Percentiles rank a stretch among this genome's conserved stretches.
These are phyloP conservation scores for Petroica traversi DNA, from an alignment of 2,113 vertebrate genomes.

Conservation along the genomic window DNA sequence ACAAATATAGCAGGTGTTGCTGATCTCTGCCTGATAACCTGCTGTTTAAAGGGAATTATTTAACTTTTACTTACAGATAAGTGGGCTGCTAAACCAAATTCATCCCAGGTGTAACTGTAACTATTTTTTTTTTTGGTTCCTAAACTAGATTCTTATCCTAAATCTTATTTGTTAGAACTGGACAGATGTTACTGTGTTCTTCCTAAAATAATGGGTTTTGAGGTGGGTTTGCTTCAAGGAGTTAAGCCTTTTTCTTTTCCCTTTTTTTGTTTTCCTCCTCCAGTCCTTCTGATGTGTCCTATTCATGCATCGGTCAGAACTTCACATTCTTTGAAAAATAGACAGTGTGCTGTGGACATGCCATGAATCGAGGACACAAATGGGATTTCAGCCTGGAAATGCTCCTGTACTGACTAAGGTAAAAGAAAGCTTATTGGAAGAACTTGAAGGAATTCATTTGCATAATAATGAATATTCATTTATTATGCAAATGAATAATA, in stretches of 20 bases:
- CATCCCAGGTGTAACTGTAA: conserved; percentile 20
- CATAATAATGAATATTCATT: too few species aligned
- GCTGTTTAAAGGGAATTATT: conserved; percentile 46
- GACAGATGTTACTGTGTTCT: neutral
- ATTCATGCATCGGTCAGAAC: neutral
- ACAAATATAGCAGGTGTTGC: conserved; percentile 50
- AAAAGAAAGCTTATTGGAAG: neutral
- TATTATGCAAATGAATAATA: too few species aligned
- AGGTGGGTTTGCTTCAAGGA: neutral
- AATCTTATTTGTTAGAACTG: neutral
- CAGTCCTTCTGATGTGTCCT: neutral
- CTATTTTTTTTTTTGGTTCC: neutral
- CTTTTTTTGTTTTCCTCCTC: fast-evolving
- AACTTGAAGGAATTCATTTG: neutral
- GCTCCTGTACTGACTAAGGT: neutral
- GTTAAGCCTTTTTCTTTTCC: neutral
- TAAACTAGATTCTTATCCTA: neutral
- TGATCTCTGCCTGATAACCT: conserved; percentile 51
- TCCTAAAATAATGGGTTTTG: neutral
- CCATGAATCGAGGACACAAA: neutral
- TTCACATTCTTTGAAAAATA: neutral
- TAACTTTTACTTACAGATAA: conserved; percentile 3
- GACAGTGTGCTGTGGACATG: neutral
- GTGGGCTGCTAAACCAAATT: conserved; percentile 38
- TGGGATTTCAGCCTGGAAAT: neutral